A percentile compares a stretch with the other conserved stretches of the same genome.
These are phyloP conservation scores for Notothenia coriiceps DNA, from an alignment of 2,113 vertebrate species.

Conservation along the genomic window DNA sequence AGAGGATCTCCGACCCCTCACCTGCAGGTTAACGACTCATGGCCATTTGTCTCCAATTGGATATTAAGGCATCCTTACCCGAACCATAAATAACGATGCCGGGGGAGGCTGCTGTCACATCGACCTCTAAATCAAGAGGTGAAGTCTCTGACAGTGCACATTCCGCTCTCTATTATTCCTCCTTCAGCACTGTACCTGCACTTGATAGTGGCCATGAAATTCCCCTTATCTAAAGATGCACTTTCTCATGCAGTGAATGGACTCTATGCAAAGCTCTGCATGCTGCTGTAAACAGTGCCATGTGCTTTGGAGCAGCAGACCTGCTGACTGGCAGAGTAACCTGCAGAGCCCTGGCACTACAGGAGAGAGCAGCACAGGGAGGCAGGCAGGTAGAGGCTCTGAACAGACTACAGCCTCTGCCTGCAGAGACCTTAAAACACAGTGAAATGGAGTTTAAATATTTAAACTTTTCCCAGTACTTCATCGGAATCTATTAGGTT, in stretches of 20 bases:
- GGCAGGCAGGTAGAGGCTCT: conserved; percentile 7
- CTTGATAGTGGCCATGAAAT: conserved; percentile 56
- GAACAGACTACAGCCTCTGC: conserved; percentile 4
- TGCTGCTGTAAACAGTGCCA: conserved; percentile 46
- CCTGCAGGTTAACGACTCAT: conserved; percentile 80
- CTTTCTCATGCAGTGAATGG: conserved; percentile 20
- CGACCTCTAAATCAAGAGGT: conserved; percentile 75
- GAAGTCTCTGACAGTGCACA: conserved; percentile 73
- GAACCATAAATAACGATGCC: conserved; percentile 76
- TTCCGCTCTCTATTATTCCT: conserved; percentile 69
- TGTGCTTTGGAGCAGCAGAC: conserved; percentile 37
- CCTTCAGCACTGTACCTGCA: conserved; percentile 47
- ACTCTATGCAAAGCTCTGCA: background rate
- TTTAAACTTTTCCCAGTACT: background rate
- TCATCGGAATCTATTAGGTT: background rate
- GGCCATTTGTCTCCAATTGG: conserved; percentile 83
- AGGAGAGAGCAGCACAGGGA: conserved; percentile 24
- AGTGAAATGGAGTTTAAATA: conserved; percentile 7
- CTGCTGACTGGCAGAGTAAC: conserved; percentile 9
- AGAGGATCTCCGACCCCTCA: conserved; percentile 74
- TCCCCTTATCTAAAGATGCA: background rate
- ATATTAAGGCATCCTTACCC: conserved; percentile 75
- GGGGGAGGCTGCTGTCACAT: conserved; percentile 62
- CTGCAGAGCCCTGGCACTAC: conserved; percentile 21
- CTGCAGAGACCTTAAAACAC: conserved; percentile 18